Evolutionary conservation across 53 echinoderm and acorn worm genomes (phyloP), one percentile per base, ranked within the genome.

Genomic region (Echinarachnius parma): DNA sequence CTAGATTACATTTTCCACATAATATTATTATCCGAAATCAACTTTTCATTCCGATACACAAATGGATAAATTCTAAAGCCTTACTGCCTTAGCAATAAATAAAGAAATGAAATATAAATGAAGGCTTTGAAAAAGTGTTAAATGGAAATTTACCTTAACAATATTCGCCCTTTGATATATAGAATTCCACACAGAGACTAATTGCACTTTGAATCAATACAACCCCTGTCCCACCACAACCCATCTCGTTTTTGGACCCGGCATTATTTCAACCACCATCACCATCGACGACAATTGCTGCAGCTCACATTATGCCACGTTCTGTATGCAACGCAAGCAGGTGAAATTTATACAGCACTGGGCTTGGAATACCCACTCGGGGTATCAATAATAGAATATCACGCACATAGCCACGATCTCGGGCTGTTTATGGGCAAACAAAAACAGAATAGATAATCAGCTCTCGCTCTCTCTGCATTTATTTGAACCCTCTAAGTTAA

Each of bases 201-300:
- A 50, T 68, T 68, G 68, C 68, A 28, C 31, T 49, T 37, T 68
- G 52, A 68, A 68, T 68, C 68, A 68, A 68, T 68, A 68, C 68
- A 16, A 16, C 31, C 31, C 52, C 49, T 50, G 52, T 52, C 68
- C 50, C 52, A 52, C 33, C 68, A n/a, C n/a, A 52, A 48, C 68
- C 53, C 68, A 68, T 68, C 68, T 68, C 49, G 52, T 68, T 68
- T n/a, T 52, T 50, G 52, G 34, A 49, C 31, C 52, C 50, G 52
- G 50, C 53, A 39, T 7, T 13, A 39, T 7, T 39, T 13, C 13
- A 7, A 39, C 42, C 42, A 9, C 13, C 42, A 9, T 13, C 42
- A 7, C 42, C 42, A 7, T 13, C 42, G 7, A 7, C 42, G 7
- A 31, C 53, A 65, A 46, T 28, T 34, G 31, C 48, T 68, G 50